These are phyloP conservation scores for Avahi laniger DNA, from an alignment of 2,797 vertebrate species.

Conservation along the genomic window DNA sequence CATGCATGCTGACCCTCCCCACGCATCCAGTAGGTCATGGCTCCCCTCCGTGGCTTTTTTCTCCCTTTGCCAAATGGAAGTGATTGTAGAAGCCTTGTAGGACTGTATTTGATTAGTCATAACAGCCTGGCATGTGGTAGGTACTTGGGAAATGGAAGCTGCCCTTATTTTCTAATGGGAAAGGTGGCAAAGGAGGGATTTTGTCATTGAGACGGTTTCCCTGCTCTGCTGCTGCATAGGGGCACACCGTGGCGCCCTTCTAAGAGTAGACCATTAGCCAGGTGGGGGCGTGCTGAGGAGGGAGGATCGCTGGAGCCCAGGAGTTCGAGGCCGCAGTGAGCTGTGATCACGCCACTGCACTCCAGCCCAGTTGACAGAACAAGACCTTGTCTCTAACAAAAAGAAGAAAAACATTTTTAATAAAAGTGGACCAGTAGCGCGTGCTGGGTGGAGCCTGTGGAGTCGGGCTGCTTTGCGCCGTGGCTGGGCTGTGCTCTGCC, in stretches of 20 bases:
- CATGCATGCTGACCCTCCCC: too few species aligned
- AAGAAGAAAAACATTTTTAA: not conserved
- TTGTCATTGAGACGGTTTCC: not conserved
- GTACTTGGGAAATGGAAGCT: not conserved
- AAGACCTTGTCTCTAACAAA: not conserved
- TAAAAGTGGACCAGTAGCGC: fast-evolving
- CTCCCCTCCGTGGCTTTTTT: not conserved
- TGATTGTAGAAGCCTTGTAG: not conserved
- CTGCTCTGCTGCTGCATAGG: not conserved
- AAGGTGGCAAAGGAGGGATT: not conserved
- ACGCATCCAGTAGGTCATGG: fast-evolving
- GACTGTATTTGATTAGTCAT: not conserved
- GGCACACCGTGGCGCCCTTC: not conserved
- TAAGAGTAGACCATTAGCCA: not conserved
- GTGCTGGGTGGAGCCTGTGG: not conserved
- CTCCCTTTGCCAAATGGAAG: not conserved
- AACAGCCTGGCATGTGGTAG: not conserved
- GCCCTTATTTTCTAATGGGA: not conserved
- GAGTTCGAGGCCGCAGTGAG: not conserved
- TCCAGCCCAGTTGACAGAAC: not conserved
- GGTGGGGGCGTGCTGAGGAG: not conserved
- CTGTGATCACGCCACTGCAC: not conserved
- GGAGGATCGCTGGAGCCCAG: not conserved
- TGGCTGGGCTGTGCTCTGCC: not conserved
- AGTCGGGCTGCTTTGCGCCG: not conserved